Conservation (phyloP, 2,113 vertebrate species). For the Synodontis membranacea region DNA sequence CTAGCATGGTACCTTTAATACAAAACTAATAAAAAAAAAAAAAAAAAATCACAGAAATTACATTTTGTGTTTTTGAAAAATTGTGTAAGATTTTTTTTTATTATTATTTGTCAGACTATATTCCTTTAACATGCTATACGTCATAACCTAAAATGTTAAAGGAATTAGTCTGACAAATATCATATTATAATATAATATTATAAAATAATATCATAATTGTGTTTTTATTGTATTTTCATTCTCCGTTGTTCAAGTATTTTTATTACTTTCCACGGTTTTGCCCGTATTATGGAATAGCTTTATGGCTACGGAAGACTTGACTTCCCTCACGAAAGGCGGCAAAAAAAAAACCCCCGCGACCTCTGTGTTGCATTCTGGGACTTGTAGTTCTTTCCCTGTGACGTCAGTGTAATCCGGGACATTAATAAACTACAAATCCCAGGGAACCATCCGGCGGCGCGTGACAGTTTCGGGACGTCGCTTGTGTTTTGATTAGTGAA, state of each 20-base stretch:
- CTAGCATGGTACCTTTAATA: neutral
- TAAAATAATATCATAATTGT: neutral
- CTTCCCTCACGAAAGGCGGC: neutral
- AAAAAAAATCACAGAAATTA: no score
- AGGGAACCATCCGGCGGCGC: neutral
- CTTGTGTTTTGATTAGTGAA: conserved; percentile 68
- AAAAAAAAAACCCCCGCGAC: neutral
- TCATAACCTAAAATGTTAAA: neutral
- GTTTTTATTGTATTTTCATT: no score
- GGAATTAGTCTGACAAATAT: no score
- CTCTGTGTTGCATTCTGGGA: conserved; percentile 59
- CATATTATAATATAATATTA: no score
- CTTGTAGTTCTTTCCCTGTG: conserved; percentile 43
- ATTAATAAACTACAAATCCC: conserved; percentile 46
- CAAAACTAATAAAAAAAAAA: neutral
- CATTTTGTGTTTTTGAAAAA: neutral
- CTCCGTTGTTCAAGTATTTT: neutral
- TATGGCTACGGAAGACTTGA: neutral
- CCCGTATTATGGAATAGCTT: neutral
- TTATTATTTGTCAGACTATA: neutral
- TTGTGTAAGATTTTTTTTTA: neutral
- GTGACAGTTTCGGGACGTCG: conserved; percentile 14
- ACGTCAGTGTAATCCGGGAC: accelerated
- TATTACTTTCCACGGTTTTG: no score
- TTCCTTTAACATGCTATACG: neutral